Evolutionary conservation across 2,113 vertebrate genomes (phyloP), one percentile per base, ranked within the genome.

Genomic region (Sclerurus mexicanus): DNA sequence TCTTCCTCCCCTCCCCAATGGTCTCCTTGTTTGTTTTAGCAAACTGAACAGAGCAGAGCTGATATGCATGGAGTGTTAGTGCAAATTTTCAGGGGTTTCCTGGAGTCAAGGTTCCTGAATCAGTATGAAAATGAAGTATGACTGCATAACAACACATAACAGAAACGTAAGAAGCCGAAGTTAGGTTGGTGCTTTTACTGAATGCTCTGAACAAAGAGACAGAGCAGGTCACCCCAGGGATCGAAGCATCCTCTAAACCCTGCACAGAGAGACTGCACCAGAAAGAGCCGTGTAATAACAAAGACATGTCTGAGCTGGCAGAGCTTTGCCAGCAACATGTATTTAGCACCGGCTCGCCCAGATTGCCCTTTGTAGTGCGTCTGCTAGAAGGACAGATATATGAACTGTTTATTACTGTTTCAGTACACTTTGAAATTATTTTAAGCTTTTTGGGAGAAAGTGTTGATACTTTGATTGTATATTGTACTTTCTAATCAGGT

Each of bases 401-500:
- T 42, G 64, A 93, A 23, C 74, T 91, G 83, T 93, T 96, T 89
- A 93, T 92, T 90, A 66, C 84, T 80, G 53, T 55, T 83, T 66
- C 40, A 35, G 53, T 84, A 53, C 64, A 50, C 49, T 53, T 46
- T 35, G 94, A 96, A 87, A 94, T 78, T 1, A 88, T 90, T 82
- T 90, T 78, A 93, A 93, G 53, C 58, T 92, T 64, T 94, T 92
- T 73, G 74, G 66, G 89, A 14, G 4, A 52, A 88, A 96, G 76
- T 87, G 95, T 94, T 93, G 83, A 78, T 97, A 85, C 93, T 86
- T 95, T 69, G 49, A 84, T 96, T 90, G 47, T 69, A 37, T 59
- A 63, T 89, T 93, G 93, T 95, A 84, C 78, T 95, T 95, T 96
- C 85, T 97, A 94, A 97, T 97, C 97, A 96, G 92, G 50, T 95